Evolutionary conservation across 2,797 vertebrate genomes (phyloP).

Genomic region (Cercopithecus hamlyni): DNA sequence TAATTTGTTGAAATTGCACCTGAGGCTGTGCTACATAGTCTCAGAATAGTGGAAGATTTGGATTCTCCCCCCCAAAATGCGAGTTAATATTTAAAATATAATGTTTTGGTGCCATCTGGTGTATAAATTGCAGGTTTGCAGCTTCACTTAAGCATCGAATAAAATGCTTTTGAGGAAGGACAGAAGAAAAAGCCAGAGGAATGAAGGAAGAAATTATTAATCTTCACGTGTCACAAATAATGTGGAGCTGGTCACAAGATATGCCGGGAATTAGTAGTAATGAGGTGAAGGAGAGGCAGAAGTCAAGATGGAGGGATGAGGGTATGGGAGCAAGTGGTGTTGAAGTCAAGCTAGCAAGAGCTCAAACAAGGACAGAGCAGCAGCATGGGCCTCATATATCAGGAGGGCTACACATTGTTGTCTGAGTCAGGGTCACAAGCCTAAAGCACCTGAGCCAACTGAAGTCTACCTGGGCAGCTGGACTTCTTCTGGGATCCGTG

Average conservation of each 20-base stretch:
- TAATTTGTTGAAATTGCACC: background rate
- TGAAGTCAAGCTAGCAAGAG: background rate
- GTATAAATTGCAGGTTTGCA: constrained; percentile 1
- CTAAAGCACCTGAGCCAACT: background rate
- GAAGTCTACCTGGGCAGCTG: background rate
- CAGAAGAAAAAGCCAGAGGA: background rate
- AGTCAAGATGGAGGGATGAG: too few species aligned
- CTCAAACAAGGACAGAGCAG: background rate
- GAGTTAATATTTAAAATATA: background rate
- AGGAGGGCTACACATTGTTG: rapidly evolving
- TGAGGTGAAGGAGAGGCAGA: background rate
- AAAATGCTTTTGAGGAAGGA: background rate
- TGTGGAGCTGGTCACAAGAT: rapidly evolving
- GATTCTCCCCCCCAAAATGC: background rate
- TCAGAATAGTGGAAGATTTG: background rate
- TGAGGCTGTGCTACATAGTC: background rate
- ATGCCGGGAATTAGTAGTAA: background rate
- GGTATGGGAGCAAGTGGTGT: background rate
- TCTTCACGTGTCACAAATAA: background rate
- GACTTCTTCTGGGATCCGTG: background rate
- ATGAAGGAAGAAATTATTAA: background rate
- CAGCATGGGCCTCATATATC: background rate
- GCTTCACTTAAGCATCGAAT: background rate
- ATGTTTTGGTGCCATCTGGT: constrained; percentile 78
- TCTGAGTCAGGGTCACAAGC: background rate